Percentiles rank a stretch among this genome's conserved stretches.
Evolutionary conservation across 2,113 vertebrate species (phyloP).

Genomic region (Mastomys natalensis): DNA sequence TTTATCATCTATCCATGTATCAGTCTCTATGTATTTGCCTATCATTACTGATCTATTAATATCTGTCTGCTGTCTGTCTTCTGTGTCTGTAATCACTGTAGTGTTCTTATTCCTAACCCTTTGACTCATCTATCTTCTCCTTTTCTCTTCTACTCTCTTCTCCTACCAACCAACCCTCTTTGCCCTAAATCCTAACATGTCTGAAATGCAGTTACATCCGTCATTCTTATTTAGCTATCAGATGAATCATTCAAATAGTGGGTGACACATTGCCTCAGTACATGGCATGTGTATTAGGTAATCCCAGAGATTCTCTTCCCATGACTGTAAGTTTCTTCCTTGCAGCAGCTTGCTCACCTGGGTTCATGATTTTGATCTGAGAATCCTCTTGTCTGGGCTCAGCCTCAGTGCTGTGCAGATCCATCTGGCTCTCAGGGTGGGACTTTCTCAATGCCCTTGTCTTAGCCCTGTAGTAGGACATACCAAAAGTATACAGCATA

Average conservation of each 20-base stretch:
- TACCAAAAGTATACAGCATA: background rate
- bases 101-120: background rate
- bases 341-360: background rate
- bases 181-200: background rate
- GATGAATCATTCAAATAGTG: background rate
- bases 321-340: background rate
- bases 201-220: background rate
- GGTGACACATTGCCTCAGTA: background rate
- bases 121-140: background rate
- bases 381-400: background rate
- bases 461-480: background rate
- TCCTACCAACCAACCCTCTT: background rate
- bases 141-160: background rate
- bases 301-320: background rate
- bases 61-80: background rate
- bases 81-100: background rate
- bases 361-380: no score
- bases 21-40: background rate
- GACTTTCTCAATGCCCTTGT: background rate
- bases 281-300: no score
- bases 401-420: background rate
- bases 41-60: background rate
- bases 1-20: background rate
- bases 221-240: background rate
- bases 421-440: background rate